Base-by-base conservation (phyloP, 2,113 vertebrate species). In the Boleophthalmus pectinirostris region DNA sequence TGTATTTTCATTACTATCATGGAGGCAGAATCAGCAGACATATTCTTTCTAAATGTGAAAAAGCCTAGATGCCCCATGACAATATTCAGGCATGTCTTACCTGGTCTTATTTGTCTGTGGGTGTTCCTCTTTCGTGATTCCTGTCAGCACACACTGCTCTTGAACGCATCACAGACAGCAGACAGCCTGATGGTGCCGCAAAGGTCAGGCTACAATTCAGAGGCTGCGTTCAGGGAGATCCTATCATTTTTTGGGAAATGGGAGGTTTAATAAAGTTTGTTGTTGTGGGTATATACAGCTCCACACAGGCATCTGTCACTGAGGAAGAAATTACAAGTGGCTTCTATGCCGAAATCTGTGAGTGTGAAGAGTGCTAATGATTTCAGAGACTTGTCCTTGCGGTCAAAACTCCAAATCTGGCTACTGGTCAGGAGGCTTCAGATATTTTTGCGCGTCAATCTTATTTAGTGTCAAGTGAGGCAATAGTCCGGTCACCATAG, bases 191-290 rank as follows among this genome's bases (percentile, higher is more conserved):
- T 69, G 85, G 77, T 82, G 89, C 79, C 82, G 64, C 46, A 89
- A 82, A 88, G 89, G 89, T 92, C 88, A 90, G 63, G 88, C 79
- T 86, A 84, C 77, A 88, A 89, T 90, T 90, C 82, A 84, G 78
- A 85, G 82, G 79, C 80, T 73, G 78, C 74, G 78, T 82, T 72
- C 79, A 82, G 72, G 81, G 33, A n/a, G 33, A 73, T 10, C 49
- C 65, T 54, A 73, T 74, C 80, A 73, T 68, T 78, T 70, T 70
- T 49, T 73, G 74, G 77, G 51, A 54, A 58, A 74, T 67, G 73
- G 63, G 70, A 82, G 75, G 81, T 85, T 83, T 80, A 79, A 80
- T 82, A 76, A 76, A 80, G 57, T 83, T 73, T 85, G 83, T 78
- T 85, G 83, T 78, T 43, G 61, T 68, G 79, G 73, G 38, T 75